A percentile compares a stretch with the other conserved stretches of the same genome.
These are phyloP conservation scores for Sardina pilchardus DNA, from an alignment of 2,113 vertebrate genomes.

Conservation along the genomic window DNA sequence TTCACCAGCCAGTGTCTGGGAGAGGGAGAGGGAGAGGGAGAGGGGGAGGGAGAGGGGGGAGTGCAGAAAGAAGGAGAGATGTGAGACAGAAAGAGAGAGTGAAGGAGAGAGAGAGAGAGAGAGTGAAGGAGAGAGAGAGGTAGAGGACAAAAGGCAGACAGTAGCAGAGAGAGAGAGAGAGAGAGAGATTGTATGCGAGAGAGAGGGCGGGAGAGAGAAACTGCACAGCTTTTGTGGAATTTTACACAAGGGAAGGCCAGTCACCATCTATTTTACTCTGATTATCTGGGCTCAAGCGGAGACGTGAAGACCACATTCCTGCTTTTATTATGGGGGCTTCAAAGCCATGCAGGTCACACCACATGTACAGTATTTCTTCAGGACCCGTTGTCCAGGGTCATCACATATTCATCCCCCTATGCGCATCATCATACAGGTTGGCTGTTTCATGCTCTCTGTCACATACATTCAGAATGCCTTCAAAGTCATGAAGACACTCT, in stretches of 20 bases:
- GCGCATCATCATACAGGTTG: neutral
- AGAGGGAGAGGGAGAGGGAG: conserved; percentile 43
- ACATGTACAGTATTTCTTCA: neutral
- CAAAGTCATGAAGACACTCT: neutral
- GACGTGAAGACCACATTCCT: neutral
- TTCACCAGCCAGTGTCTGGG: conserved; percentile 55
- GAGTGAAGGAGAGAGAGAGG: neutral
- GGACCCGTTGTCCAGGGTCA: neutral
- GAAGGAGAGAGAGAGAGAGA: neutral
- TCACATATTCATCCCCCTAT: neutral
- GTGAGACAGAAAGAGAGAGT: neutral
- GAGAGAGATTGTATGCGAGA: neutral
- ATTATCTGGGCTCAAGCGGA: neutral
- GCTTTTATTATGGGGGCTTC: neutral
- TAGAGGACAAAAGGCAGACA: neutral
- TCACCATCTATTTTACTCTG: conserved; percentile 46
- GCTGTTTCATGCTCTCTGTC: neutral
- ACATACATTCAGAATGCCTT: neutral
- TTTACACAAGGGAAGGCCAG: conserved; percentile 36
- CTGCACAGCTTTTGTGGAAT: conserved; percentile 16
- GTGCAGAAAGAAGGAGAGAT: neutral
- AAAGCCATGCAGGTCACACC: neutral
- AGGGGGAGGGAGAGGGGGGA: conserved; percentile 20
- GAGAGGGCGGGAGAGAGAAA: neutral
- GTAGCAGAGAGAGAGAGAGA: neutral